Evolutionary conservation across 1,140 invertebrate species (phyloP), one percentile per base, ranked within the genome.

Genomic region (Venustaconcha ellipsiformis): DNA sequence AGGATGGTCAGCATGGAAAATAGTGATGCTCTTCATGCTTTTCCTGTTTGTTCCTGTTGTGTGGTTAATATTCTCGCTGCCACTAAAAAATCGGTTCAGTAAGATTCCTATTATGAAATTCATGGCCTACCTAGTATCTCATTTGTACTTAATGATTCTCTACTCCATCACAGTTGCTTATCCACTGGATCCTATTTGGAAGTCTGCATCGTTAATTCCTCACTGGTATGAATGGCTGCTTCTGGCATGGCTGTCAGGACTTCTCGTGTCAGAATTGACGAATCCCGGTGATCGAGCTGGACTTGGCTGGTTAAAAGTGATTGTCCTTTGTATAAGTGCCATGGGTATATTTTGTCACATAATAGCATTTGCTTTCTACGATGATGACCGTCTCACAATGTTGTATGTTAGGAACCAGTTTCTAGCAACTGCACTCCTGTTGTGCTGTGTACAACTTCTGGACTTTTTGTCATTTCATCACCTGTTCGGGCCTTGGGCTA

Each of bases 41-140:
- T 98, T 99, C 86, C 93, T 99, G 78, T 91, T 98, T 30, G 96
- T 96, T 86, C 98, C 98, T 48, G 95, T 97, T 14, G 93, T 99
- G 2, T 99, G 98, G 98, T 92, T 99, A 70, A 94, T 95, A 15
- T 98, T 99, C 89, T 99, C 97, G 57, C 92, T 99, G 81, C 98
- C 98, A 15, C 91, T 99, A 80, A 96, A 96, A 26, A 96, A 98
- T 91, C 95, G 95, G 89, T 99, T 97, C 90, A 96, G 97, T 92
- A 97, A 87, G 88, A 83, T 92, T 18, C 98, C 98, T 23, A 98
- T 99, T 81, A 98, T 99, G 85, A 99, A 99, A 91, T 99, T 99
- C 89, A 99, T 99, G 95, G 98, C 97, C 17, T 99, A 99, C 90
- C 92, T 99, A 68, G 99, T 98, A 1, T 99, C 98, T 1, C 98